Evolutionary conservation across 2,888 invertebrate genomes (phyloP).

Genomic region (Philhelius pedissequus): DNA sequence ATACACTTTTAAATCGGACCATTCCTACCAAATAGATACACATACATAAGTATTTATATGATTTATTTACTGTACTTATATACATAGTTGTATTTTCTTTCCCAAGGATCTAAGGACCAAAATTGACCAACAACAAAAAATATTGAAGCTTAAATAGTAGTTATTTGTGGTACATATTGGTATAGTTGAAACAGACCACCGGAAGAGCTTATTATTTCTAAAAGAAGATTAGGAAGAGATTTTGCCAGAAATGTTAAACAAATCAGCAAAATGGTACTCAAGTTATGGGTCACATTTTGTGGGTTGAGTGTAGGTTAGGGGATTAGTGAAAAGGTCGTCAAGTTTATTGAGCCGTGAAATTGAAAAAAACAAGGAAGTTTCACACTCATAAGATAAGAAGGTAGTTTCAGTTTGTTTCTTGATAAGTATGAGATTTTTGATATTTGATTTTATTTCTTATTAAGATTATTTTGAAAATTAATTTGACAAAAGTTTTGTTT

Average conservation of each 20-base stretch:
- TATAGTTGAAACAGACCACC: constrained; percentile 11
- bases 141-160: constrained; percentile 16
- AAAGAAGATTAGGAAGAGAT: constrained; percentile 44
- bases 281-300: constrained; percentile 6
- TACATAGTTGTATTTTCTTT: background rate
- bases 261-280: constrained; percentile 22
- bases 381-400: background rate
- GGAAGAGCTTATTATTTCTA: constrained; percentile 41
- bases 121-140: background rate
- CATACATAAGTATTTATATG: background rate
- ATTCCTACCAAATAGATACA: background rate
- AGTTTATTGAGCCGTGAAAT: background rate
- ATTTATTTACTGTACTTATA: background rate
- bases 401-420: background rate
- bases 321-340: background rate
- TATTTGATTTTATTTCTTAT: background rate
- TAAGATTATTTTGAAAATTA: background rate
- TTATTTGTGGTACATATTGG: constrained; percentile 37
- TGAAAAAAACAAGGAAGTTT: background rate
- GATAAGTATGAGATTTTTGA: background rate
- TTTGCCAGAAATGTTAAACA: constrained; percentile 38
- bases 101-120: background rate
- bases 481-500: too few species aligned
- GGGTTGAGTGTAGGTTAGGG: background rate
- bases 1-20: constrained; percentile 17